These are phyloP conservation scores for Invenusta paracnida DNA, from an alignment of 2,888 invertebrate genomes.

Conservation along the genomic window DNA sequence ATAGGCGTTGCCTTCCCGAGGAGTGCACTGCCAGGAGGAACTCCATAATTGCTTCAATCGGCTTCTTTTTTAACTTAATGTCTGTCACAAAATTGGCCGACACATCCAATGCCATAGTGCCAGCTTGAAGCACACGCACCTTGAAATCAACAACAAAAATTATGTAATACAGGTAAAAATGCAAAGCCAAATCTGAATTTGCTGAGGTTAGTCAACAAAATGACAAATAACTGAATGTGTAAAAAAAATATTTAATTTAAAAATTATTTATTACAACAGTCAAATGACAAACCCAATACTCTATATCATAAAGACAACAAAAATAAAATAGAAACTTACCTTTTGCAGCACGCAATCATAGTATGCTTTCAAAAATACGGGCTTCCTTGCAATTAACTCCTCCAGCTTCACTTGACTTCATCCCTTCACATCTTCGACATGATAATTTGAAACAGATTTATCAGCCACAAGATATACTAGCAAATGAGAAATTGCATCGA, in stretches of 20 bases:
- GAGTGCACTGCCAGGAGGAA: background rate
- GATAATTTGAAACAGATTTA: background rate
- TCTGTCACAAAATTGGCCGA: conserved; percentile 2
- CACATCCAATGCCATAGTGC: background rate
- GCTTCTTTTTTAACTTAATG: background rate
- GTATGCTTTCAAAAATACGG: background rate
- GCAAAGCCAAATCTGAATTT: background rate
- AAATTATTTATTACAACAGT: too few relatives aligned
- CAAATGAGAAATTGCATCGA: background rate
- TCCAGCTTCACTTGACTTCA: background rate
- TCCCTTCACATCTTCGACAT: background rate
- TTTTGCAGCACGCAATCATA: conserved; percentile 7
- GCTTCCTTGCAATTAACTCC: background rate
- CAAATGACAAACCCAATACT: too few relatives aligned
- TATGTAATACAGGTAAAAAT: background rate
- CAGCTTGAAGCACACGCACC: conserved; percentile 20
- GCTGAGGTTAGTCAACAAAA: background rate
- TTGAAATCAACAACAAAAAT: background rate
- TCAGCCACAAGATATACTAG: background rate
- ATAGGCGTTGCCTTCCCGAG: background rate
- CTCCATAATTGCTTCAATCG: background rate
- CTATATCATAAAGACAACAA: too few relatives aligned
- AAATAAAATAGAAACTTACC: background rate
- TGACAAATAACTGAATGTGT: background rate
- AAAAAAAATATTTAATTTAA: too few relatives aligned